Evolutionary conservation across 2,888 invertebrate species (phyloP).

Genomic region (Sarcophaga rosellei): DNA sequence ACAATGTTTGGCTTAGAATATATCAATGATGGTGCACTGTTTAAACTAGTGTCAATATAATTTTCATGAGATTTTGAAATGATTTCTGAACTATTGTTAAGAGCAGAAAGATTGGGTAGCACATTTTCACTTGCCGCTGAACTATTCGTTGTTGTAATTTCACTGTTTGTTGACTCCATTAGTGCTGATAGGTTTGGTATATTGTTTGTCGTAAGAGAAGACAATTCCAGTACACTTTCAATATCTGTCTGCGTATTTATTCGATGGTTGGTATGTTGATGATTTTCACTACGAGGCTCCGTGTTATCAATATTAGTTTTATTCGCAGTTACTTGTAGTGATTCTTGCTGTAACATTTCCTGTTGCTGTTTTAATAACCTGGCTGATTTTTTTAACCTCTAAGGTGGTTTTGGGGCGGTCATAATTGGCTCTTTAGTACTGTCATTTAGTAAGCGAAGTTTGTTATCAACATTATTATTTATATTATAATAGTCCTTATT

Average conservation of each 20-base stretch:
- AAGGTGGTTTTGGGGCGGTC: conserved; percentile 72
- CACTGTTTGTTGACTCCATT: conserved; percentile 44
- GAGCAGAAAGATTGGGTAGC: conserved; percentile 62
- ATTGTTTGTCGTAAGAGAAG: conserved; percentile 34
- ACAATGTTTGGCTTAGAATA: conserved; percentile 48
- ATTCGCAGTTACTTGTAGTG: conserved; percentile 38
- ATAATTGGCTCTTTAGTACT: conserved; percentile 50
- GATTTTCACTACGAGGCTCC: conserved; percentile 3
- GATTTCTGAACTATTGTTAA: conserved; percentile 45
- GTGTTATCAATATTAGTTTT: conserved; percentile 41
- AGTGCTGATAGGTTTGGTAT: conserved; percentile 65
- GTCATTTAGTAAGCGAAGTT: conserved; percentile 66
- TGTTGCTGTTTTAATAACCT: conserved; percentile 62
- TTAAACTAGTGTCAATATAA: conserved; percentile 23
- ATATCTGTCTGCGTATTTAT: conserved; percentile 29
- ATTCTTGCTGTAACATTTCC: conserved; percentile 41
- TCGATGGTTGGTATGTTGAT: conserved; percentile 39
- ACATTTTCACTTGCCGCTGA: conserved; percentile 30
- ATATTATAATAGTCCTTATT: conserved; percentile 79
- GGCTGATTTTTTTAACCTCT: conserved; percentile 67
- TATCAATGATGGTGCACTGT: conserved; percentile 63
- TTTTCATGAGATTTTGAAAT: conserved; percentile 18
- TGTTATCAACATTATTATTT: conserved; percentile 71
- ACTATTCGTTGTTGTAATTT: conserved; percentile 16
- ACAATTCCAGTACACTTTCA: conserved; percentile 14